Base-by-base conservation (phyloP, 2,797 vertebrate genomes). In the Macropus fuliginosus region DNA sequence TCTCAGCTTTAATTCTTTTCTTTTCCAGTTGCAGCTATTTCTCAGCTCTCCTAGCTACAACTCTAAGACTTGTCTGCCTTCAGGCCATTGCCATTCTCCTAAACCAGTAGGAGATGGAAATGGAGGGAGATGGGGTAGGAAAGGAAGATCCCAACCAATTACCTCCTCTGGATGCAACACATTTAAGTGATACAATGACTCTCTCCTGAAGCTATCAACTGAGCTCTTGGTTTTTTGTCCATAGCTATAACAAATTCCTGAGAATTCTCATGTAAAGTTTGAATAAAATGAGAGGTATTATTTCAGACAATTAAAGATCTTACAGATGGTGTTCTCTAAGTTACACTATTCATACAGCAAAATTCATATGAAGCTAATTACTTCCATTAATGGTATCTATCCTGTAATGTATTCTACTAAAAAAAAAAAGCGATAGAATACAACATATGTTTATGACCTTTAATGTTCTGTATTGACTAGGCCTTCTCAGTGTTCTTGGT, bases 311-410 rank as follows among this genome's bases (percentile, higher is more conserved):
- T 95, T 93, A 91, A 8, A 95, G 34, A 57, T 93, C 52, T 91
- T 97, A 89, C n/a, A 95, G 92, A 92, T 57, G 12, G 12, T 56
- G 34, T 50, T 74, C 62, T 62, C 92, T n/a, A 94, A 57, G 66
- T 52, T 97, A 56, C 50, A 96, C 4, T 74, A 96, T 92, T 91
- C 91, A 95, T 93, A 92, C 93, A 92, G 29, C 95, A 95, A 50
- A 94, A 95, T 66, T 94, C 94, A 91, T 92, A 95, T 24, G 56
- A 10, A 54, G 59, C 28, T 96, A 93, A 92, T 94, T 95, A 92
- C 0, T 94, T 93, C 9, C 10, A 92, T 18, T 96, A 95, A 56
- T 90, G 3, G 54, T 96, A 62, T 59, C 10, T 40, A 95, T 8
- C 27, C 54, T 94, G 90, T 31, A 91, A 95, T 92, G 92, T 56